A percentile compares a stretch with the other conserved stretches of the same genome.
phyloP scores from a whole-genome alignment of 2,888 invertebrate species.

The Ochlodes sylvanus region DNA sequence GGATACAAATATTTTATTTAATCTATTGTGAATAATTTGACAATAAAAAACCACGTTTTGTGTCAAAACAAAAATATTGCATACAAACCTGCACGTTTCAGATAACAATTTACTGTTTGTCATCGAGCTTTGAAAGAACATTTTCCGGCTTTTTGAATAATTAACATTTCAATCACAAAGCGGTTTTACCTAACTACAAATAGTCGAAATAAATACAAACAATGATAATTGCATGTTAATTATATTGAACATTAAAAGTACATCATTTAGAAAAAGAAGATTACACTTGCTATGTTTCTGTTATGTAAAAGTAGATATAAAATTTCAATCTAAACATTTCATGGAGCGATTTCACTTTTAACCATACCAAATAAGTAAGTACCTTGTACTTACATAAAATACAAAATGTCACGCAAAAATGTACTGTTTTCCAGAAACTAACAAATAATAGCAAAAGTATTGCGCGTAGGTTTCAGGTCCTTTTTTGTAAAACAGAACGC shows the following conservation, averaged over 20 bases:
- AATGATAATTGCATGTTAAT: too few species aligned
- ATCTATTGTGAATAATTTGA: background rate
- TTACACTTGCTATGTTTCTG: too few species aligned
- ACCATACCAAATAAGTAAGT: conserved; percentile 36
- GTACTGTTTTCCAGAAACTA: conserved; percentile 47
- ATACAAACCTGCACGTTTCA: conserved; percentile 13
- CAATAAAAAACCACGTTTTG: background rate
- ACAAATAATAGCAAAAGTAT: conserved; percentile 68
- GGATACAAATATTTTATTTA: background rate
- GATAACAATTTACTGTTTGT: conserved; percentile 24
- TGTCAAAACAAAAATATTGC: conserved; percentile 20
- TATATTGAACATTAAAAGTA: too few species aligned
- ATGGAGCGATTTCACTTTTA: conserved; percentile 49
- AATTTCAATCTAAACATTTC: background rate
- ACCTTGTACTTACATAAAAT: too few species aligned
- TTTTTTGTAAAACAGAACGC: conserved; percentile 56
- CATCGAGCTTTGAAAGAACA: conserved; percentile 6
- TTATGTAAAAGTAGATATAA: too few species aligned
- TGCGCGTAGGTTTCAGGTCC: conserved; percentile 40
- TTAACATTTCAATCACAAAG: conserved; percentile 22
- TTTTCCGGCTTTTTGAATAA: conserved; percentile 20
- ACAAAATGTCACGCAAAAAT: conserved; percentile 43
- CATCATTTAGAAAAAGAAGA: too few species aligned
- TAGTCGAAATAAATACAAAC: too few species aligned
- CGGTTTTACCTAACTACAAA: conserved; percentile 1